Evolutionary conservation across 1,140 invertebrate genomes (phyloP).

Genomic region (Ganaspis sp.): DNA sequence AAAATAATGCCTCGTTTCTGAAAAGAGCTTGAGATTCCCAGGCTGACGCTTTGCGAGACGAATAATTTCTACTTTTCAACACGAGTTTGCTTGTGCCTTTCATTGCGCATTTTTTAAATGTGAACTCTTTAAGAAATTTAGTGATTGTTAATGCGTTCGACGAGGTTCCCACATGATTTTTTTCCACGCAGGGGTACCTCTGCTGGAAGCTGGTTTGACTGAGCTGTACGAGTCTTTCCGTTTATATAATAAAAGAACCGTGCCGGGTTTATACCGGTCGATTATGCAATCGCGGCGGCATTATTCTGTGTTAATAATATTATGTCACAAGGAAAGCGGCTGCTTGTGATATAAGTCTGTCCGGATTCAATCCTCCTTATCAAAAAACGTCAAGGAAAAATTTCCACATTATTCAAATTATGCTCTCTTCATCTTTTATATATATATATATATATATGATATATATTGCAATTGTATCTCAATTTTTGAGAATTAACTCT

Average conservation of each 20-base stretch:
- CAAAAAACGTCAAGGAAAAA: not conserved
- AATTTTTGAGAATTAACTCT: too few relatives aligned
- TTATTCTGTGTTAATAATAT: conserved; percentile 73
- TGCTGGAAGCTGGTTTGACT: conserved; percentile 50
- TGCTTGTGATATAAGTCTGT: conserved; percentile 60
- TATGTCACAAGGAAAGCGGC: conserved; percentile 71
- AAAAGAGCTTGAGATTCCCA: not conserved
- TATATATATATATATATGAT: too few relatives aligned
- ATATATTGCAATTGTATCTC: too few relatives aligned
- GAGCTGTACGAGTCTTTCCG: conserved; percentile 47
- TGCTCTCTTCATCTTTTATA: too few relatives aligned
- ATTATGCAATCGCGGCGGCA: conserved; percentile 64
- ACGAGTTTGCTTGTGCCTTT: not conserved
- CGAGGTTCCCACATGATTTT: conserved; percentile 31
- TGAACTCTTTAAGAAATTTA: not conserved
- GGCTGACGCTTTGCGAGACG: not conserved
- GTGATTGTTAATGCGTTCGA: not conserved
- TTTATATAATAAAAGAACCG: conserved; percentile 68
- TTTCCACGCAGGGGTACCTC: conserved; percentile 35
- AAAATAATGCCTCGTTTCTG: too few relatives aligned
- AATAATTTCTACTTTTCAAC: not conserved
- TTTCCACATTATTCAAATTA: not conserved
- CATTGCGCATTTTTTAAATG: not conserved
- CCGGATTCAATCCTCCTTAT: conserved; percentile 11
- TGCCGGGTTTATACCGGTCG: conserved; percentile 57